Conservation (phyloP, 1,140 invertebrate species). For the Ostrea edulis region DNA sequence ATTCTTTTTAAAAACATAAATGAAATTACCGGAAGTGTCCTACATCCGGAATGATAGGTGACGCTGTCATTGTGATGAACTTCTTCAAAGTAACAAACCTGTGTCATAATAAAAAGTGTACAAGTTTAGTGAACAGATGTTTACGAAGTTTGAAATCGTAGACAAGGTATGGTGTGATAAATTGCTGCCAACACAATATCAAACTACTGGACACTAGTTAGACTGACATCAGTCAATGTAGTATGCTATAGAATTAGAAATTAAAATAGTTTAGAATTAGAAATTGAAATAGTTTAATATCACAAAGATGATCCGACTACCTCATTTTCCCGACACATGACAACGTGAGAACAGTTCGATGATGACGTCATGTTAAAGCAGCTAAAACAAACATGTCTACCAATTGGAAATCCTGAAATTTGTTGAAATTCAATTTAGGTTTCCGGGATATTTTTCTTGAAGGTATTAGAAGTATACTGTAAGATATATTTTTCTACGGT, state of each 20-base stretch:
- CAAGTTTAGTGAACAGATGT: no score
- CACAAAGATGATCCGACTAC: background rate
- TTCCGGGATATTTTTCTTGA: no score
- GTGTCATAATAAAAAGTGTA: background rate
- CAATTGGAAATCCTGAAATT: background rate
- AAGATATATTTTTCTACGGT: no score
- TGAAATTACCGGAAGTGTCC: background rate
- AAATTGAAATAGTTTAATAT: no score
- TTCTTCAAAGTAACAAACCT: slow-evolving; percentile 27
- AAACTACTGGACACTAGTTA: no score
- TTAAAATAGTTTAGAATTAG: no score
- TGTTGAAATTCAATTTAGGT: background rate
- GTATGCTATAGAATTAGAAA: no score
- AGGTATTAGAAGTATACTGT: no score
- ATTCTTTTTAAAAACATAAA: background rate
- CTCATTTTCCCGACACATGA: background rate
- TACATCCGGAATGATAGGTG: background rate
- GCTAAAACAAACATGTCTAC: slow-evolving; percentile 8
- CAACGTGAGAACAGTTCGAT: background rate
- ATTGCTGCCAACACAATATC: no score
- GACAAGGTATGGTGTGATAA: no score
- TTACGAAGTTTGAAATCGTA: no score
- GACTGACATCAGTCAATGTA: no score
- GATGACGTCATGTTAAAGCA: background rate
- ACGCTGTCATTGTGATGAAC: background rate